Evolutionary conservation across 2,888 invertebrate genomes (phyloP), one percentile per base, ranked within the genome.

Genomic region (Stenotaenia linearis): DNA sequence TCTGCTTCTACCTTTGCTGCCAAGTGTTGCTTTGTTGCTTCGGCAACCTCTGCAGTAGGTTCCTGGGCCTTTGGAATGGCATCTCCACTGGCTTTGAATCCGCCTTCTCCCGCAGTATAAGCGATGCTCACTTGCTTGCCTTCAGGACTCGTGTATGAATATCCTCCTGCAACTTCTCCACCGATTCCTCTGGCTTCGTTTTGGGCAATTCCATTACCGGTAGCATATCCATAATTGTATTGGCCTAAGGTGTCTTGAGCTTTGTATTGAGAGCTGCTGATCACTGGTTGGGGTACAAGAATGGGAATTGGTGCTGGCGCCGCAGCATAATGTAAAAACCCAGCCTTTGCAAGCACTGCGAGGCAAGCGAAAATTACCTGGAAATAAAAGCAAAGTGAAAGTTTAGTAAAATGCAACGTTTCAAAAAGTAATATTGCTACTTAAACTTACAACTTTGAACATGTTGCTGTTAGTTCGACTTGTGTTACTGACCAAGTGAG

Each of bases 111-210:
- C 80, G 92, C 92, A 90, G 81, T 81, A 80, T 83, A 82, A 7
- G 81, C 82, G 84, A 90, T 90, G 88, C 90, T 90, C 80, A 91
- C 89, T 80, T 90, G 87, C 79, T 90, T 88, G 23, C 90, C 90
- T 81, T 86, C 84, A 1, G 90, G 90, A 82, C 89, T 89, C 74
- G 90, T 89, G 86, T 91, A 93, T 81, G 90, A 90, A 85, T 92
- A 93, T 9, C 91, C 89, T n/a, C 93, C 93, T 28, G 89, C 87
- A 21, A 93, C 90, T 79, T 90, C 89, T 21, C 93, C 92, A 77
- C 90, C 89, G 0, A 89, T 88, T 80, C 90, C 89, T 79, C 92
- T 90, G 84, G 90, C 90, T 86, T 93, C 93, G 61, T 91, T 90
- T 85, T 92, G 91, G 3, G 92, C 89, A 79, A 92, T 92, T 25